A percentile compares a stretch with the other conserved stretches of the same genome.
Evolutionary conservation across 2,113 vertebrate species (phyloP).

Genomic region (Neogale vison): DNA sequence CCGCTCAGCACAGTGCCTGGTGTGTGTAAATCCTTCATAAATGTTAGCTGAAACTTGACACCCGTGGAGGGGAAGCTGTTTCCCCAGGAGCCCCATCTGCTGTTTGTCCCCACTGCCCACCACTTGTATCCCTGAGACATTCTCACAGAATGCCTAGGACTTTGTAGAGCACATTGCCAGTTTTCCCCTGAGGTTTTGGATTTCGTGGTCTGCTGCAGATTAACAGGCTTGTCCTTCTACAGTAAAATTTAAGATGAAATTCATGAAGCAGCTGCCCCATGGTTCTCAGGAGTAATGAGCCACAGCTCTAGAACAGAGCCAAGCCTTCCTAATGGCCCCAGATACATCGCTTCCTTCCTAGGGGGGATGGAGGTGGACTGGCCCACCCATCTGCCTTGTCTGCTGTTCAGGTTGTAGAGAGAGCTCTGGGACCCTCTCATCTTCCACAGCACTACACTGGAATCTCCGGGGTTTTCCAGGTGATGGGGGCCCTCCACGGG

Average conservation of each 20-base stretch:
- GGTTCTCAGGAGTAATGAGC: neutral
- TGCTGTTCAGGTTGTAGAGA: neutral
- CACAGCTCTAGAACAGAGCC: neutral
- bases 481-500: neutral
- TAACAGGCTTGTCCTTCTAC: neutral
- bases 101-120: neutral
- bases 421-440: neutral
- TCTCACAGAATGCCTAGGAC: neutral
- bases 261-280: neutral
- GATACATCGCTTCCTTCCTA: neutral
- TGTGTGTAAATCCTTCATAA: neutral
- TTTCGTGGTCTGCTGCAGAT: neutral
- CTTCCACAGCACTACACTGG: neutral
- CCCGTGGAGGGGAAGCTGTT: neutral
- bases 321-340: neutral
- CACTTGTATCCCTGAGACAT: neutral
- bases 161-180: neutral
- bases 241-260: neutral
- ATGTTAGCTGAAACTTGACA: neutral
- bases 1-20: neutral
- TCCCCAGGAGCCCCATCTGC: neutral
- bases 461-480: neutral
- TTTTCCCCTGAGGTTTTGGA: neutral
- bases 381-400: neutral
- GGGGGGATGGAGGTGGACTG: too few relatives aligned